Percentiles rank a stretch among this genome's conserved stretches.
Conservation (phyloP, 2,797 vertebrate genomes). For the Lycodopsis pacificus region DNA sequence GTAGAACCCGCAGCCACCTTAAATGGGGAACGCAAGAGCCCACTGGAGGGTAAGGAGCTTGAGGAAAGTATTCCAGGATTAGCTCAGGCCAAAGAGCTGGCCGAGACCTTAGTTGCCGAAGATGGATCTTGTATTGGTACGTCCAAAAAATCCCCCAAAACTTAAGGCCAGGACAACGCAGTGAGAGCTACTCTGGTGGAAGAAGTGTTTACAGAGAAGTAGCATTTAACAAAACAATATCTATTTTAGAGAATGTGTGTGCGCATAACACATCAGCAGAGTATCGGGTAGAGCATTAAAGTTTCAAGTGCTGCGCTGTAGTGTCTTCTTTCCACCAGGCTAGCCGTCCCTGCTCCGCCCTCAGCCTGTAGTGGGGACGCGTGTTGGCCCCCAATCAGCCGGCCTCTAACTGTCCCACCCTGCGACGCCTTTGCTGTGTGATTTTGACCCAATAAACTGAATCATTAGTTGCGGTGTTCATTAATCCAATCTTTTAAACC, state of each 20-base stretch:
- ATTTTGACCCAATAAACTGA: constrained; percentile 28
- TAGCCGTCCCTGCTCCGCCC: constrained; percentile 70
- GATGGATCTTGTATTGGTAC: constrained; percentile 91
- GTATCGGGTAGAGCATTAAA: background rate
- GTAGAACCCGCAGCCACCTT: constrained; percentile 71
- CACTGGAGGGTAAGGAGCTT: constrained; percentile 88
- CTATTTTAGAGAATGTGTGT: background rate
- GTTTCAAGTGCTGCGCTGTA: background rate
- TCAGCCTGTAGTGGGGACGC: constrained; percentile 48
- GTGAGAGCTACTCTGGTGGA: constrained; percentile 74
- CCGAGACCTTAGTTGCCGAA: constrained; percentile 93
- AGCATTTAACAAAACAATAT: background rate
- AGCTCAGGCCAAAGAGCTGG: constrained; percentile 96
- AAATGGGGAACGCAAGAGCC: constrained; percentile 82
- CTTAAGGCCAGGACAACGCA: constrained; percentile 35
- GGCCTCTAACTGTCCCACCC: constrained; percentile 17
- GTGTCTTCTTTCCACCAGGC: constrained; percentile 64
- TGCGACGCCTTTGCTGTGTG: constrained; percentile 37
- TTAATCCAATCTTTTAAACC: constrained; percentile 37
- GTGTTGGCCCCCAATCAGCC: constrained; percentile 29
- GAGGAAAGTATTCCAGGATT: constrained; percentile 90
- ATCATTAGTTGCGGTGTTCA: constrained; percentile 28
- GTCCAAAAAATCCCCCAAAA: constrained; percentile 56
- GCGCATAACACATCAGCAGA: background rate
- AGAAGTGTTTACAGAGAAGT: background rate